Evolutionary conservation across 2,113 vertebrate genomes (phyloP).

Genomic region (Phalacrocorax carbo): DNA sequence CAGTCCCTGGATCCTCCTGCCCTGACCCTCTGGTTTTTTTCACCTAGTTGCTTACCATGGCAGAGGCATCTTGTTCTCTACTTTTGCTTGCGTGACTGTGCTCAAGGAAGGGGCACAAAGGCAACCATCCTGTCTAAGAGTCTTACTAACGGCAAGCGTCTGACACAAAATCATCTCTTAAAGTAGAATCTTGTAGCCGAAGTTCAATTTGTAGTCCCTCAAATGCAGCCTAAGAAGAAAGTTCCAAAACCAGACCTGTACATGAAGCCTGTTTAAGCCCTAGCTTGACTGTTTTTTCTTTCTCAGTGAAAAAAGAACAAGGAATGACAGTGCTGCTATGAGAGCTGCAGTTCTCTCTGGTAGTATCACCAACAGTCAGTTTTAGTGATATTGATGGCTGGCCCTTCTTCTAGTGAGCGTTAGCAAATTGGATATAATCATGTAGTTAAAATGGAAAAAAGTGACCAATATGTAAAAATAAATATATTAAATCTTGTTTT

Average conservation of each 20-base stretch:
- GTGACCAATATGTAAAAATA: not conserved
- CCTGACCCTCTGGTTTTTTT: not conserved
- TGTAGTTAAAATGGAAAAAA: not conserved
- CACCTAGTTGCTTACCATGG: not conserved
- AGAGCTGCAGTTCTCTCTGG: not conserved
- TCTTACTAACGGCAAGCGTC: not conserved
- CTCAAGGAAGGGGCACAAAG: not conserved
- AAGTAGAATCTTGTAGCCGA: not conserved
- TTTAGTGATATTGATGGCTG: not conserved
- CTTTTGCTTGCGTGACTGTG: not conserved
- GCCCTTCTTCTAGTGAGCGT: not conserved
- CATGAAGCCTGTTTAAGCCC: fast-evolving
- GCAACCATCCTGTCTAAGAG: not conserved
- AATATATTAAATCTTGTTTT: not conserved
- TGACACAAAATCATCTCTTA: not conserved
- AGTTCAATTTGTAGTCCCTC: not conserved
- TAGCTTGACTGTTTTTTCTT: not conserved
- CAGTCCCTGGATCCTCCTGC: not conserved
- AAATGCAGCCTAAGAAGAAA: not conserved
- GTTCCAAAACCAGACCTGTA: not conserved
- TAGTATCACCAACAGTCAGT: not conserved
- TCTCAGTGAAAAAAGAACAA: not conserved
- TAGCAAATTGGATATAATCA: not conserved
- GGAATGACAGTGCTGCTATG: fast-evolving
- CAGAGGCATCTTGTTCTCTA: not conserved